These are phyloP conservation scores for Magallana angulata DNA, from an alignment of 1,140 invertebrate genomes.

Conservation along the genomic window DNA sequence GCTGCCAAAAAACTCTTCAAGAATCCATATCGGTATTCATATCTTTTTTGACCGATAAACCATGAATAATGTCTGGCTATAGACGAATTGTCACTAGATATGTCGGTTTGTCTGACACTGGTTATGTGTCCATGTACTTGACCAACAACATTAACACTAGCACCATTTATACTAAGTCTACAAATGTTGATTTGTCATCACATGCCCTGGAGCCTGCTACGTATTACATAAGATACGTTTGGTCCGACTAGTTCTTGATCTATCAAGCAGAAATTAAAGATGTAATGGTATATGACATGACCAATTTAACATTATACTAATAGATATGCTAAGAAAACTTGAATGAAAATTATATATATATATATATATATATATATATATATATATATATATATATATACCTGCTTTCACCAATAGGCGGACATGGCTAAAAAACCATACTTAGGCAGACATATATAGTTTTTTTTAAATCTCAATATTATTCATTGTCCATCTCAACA, in stretches of 20 bases:
- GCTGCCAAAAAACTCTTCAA: conserved; percentile 49
- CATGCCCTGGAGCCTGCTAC: not conserved
- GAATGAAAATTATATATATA: too few species aligned
- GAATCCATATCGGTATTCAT: conserved; percentile 1
- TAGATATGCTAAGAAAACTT: too few species aligned
- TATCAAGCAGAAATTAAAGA: too few species aligned
- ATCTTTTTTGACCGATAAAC: conserved; percentile 11
- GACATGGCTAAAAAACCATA: too few species aligned
- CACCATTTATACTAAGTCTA: not conserved
- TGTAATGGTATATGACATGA: too few species aligned
- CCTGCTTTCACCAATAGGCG: too few species aligned
- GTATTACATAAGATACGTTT: not conserved
- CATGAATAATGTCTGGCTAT: conserved; percentile 29
- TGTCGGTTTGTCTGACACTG: conserved; percentile 23
- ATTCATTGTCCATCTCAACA: too few species aligned
- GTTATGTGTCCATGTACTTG: not conserved
- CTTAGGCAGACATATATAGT: too few species aligned
- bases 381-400: too few species aligned
- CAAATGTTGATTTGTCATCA: not conserved
- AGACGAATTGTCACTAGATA: not conserved
- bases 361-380: too few species aligned
- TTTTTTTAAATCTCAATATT: too few species aligned
- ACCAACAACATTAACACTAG: not conserved
- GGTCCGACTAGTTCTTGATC: not conserved
- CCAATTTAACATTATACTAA: too few species aligned